A percentile compares a stretch with the other conserved stretches of the same genome.
Conservation (phyloP, 35 echinoderm and acorn worm species). For the Hemicentrotus pulcherrimus region DNA sequence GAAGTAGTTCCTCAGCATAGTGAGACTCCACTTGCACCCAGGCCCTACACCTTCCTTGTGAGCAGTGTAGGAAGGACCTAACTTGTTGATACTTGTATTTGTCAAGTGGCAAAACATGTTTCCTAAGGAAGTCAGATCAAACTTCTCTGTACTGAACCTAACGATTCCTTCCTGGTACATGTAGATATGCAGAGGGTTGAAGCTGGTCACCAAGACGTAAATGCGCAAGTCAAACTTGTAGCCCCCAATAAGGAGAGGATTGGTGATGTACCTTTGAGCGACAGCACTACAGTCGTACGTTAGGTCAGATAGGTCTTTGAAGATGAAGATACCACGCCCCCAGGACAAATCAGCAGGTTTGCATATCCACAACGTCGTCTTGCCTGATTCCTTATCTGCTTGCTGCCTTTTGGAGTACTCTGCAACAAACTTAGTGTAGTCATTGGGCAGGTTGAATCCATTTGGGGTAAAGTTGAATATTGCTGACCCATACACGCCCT, state of each 20-base stretch:
- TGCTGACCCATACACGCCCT: conserved; percentile 81
- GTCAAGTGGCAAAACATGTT: conserved; percentile 88
- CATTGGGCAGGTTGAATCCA: conserved; percentile 87
- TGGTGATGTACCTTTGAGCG: conserved; percentile 74
- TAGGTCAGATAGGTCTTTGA: conserved; percentile 81
- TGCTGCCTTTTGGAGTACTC: conserved; percentile 80
- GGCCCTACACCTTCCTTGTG: conserved; percentile 86
- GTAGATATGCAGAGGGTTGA: conserved; percentile 82
- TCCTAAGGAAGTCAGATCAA: conserved; percentile 77
- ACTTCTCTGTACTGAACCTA: conserved; percentile 90
- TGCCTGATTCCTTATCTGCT: conserved; percentile 50
- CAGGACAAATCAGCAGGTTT: conserved; percentile 87
- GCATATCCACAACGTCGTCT: conserved; percentile 79
- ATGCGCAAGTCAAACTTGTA: conserved; percentile 95
- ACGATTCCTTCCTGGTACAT: conserved; percentile 91
- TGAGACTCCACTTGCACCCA: conserved; percentile 88
- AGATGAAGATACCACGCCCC: conserved; percentile 88
- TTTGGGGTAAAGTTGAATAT: conserved; percentile 86
- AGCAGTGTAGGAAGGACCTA: conserved; percentile 68
- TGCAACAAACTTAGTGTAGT: conserved; percentile 95
- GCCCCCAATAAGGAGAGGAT: conserved; percentile 82
- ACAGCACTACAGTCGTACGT: conserved; percentile 86
- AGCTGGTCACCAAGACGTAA: conserved; percentile 79
- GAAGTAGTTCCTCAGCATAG: conserved; percentile 83
- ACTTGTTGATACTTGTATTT: conserved; percentile 95